These are phyloP conservation scores for Drosophila pruinosa DNA, from an alignment of 1,140 invertebrate genomes.

Conservation along the genomic window DNA sequence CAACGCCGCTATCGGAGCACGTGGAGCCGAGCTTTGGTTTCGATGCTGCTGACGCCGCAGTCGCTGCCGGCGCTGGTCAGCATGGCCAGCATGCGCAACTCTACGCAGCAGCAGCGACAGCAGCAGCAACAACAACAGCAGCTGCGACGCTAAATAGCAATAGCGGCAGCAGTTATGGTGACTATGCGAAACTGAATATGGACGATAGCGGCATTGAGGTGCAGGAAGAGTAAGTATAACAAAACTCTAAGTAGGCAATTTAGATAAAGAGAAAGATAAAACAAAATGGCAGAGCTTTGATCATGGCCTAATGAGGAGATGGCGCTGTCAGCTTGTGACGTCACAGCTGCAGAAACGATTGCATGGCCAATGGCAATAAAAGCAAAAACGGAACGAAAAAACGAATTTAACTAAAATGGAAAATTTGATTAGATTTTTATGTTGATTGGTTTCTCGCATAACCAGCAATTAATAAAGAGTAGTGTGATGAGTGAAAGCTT, in stretches of 20 bases:
- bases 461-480: neutral
- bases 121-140: conserved; percentile 4
- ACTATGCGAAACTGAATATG: conserved; percentile 67
- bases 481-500: neutral
- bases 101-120: conserved; percentile 16
- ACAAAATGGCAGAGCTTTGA: conserved; percentile 2
- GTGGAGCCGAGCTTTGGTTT: conserved; percentile 84
- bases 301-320: neutral
- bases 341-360: neutral
- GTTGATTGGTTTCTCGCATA: neutral
- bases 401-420: neutral
- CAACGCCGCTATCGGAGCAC: conserved; percentile 88
- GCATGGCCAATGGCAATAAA: conserved; percentile 10
- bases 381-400: neutral
- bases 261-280: neutral
- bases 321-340: neutral
- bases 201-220: conserved; percentile 82
- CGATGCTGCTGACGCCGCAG: conserved; percentile 64
- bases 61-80: conserved; percentile 64
- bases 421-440: conserved; percentile 10
- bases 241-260: conserved; percentile 7
- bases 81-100: conserved; percentile 17
- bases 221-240: conserved; percentile 85
- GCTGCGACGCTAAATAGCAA: conserved; percentile 20
- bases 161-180: conserved; percentile 30